phyloP scores from a whole-genome alignment of 2,113 vertebrate species.

The Psophia crepitans region DNA sequence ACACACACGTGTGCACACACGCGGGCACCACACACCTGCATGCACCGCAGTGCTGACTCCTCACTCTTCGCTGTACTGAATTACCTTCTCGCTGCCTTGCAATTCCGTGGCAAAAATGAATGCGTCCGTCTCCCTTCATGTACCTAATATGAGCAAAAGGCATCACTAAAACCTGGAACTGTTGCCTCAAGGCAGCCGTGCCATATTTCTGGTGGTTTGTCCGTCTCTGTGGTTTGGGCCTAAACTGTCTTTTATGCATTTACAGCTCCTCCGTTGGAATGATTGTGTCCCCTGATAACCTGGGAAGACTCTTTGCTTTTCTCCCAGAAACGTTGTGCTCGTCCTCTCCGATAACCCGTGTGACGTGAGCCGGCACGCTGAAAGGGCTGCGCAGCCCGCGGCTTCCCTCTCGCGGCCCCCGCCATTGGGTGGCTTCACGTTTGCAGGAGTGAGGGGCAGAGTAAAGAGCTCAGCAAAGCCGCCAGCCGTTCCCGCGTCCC shows the following conservation, averaged over 20 bases:
- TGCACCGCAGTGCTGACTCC: slow-evolving; percentile 8
- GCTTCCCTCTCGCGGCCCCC: background rate
- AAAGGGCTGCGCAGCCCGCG: background rate
- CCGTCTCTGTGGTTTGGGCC: slow-evolving; percentile 54
- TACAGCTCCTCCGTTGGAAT: background rate
- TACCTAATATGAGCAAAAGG: slow-evolving; percentile 19
- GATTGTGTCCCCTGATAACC: background rate
- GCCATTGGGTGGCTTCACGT: fast-evolving
- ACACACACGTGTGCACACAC: background rate
- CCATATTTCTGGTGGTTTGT: slow-evolving; percentile 30
- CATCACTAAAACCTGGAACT: background rate
- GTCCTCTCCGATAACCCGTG: background rate
- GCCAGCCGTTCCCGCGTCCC: background rate
- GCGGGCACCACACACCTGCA: background rate
- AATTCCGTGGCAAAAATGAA: slow-evolving; percentile 19
- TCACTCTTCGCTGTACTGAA: background rate
- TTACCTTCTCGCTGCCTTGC: slow-evolving; percentile 50
- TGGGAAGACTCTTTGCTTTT: background rate
- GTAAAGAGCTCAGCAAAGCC: background rate
- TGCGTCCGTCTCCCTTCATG: background rate
- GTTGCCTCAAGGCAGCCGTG: background rate
- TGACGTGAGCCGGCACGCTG: background rate
- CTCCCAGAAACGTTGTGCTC: background rate
- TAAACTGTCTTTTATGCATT: slow-evolving; percentile 6
- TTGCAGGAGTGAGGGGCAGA: background rate